Evolutionary conservation across 2,113 vertebrate genomes (phyloP), one percentile per base, ranked within the genome.

Genomic region (Morone saxatilis): DNA sequence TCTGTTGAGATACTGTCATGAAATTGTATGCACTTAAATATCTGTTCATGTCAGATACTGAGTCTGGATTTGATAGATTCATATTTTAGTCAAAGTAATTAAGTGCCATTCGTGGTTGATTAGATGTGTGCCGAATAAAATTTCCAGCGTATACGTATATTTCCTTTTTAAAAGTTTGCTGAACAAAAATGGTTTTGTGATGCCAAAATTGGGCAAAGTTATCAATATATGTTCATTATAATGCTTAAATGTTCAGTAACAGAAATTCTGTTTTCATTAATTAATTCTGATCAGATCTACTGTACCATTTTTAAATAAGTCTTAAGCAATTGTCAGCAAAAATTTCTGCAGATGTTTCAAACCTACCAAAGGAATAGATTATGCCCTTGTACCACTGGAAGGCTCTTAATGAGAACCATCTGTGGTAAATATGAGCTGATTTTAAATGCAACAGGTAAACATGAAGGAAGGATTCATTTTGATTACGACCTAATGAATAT

Each of bases 51-150:
- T 66, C 80, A 88, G 89, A 92, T 78, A 76, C 41, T 31, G 67
- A 83, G 68, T 84, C 67, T 79, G 68, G 36, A 12, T 78, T 76
- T 84, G 70, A 82, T 67, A 80, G 80, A 85, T 89, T 91, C 43
- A 72, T 79, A 78, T 91, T 91, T 88, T 66, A 86, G 71, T 85
- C 78, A 80, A 83, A 87, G 60, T 79, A 86, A 86, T 90, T 91
- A 87, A 81, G 72, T 31, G 17, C 7, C 43, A 67, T 86, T 85
- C 81, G 74, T 85, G 56, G 62, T 54, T 83, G 78, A 87, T 90
- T 72, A 70, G 70, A 83, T 89, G 57, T 45, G 71, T 57, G 8
- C n/a, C 69, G 66, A 86, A 75, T 67, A 31, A 80, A 25, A 71
- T 79, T 86, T 61, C 43, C 7, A 22, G 53, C 63, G 50, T 20